phyloP scores from a whole-genome alignment of 2,888 invertebrate species.

The Sinohyriopsis cumingii region DNA sequence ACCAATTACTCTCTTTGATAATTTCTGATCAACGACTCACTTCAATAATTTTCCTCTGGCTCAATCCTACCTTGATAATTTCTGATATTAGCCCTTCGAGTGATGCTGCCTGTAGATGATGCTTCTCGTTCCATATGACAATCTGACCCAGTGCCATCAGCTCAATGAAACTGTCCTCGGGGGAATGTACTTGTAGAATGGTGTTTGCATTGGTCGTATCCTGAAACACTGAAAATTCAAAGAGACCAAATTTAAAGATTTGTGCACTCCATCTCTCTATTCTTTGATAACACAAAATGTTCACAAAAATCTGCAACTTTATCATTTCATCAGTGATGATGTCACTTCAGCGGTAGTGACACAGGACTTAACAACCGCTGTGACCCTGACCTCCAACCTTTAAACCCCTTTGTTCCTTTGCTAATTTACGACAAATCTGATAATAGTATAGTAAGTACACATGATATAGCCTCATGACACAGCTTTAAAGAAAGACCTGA shows the following conservation, averaged over 20 bases:
- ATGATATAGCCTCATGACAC: too few relatives aligned
- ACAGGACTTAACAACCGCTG: too few relatives aligned
- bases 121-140: slow-evolving; percentile 68
- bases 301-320: too few relatives aligned
- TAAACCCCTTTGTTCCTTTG: too few relatives aligned
- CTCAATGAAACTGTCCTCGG: slow-evolving; percentile 75
- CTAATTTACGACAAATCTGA: too few relatives aligned
- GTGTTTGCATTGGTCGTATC: slow-evolving; percentile 55
- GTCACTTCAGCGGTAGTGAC: too few relatives aligned
- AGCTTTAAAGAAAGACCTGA: too few relatives aligned
- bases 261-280: background rate
- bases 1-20: too few relatives aligned
- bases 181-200: slow-evolving; percentile 64
- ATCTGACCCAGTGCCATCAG: slow-evolving; percentile 74
- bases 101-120: slow-evolving; percentile 73
- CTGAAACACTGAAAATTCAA: slow-evolving; percentile 58
- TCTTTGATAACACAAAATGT: background rate
- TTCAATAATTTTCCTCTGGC: background rate
- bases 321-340: too few relatives aligned
- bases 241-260: background rate
- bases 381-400: too few relatives aligned
- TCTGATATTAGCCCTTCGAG: slow-evolving; percentile 76
- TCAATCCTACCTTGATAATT: slow-evolving; percentile 71
- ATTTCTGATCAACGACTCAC: too few relatives aligned
- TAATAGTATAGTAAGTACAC: too few relatives aligned